These are phyloP conservation scores for Lagodon rhomboides DNA, from an alignment of 2,797 vertebrate genomes.

Conservation along the genomic window DNA sequence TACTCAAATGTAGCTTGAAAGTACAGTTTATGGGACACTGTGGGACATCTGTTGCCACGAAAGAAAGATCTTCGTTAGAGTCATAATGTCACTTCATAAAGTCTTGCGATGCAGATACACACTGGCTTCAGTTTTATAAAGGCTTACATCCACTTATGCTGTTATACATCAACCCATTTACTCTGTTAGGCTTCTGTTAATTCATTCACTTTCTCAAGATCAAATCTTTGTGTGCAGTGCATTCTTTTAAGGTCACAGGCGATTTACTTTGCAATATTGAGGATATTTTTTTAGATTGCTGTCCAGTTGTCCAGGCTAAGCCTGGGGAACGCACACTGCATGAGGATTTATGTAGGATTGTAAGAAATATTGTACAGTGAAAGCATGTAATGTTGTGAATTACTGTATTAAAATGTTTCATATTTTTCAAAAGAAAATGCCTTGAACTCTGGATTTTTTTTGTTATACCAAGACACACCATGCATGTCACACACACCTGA, in stretches of 20 bases:
- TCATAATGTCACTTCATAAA: slow-evolving; percentile 27
- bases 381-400: slow-evolving; percentile 79
- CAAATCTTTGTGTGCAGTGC: slow-evolving; percentile 31
- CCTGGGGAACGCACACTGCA: slow-evolving; percentile 65
- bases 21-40: slow-evolving; percentile 21
- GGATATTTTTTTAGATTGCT: slow-evolving; percentile 58
- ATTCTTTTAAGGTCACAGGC: slow-evolving; percentile 48
- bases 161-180: slow-evolving; percentile 12
- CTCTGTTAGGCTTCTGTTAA: slow-evolving; percentile 18
- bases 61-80: slow-evolving; percentile 14
- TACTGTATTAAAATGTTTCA: slow-evolving; percentile 77
- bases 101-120: slow-evolving; percentile 17
- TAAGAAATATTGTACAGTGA: slow-evolving; percentile 72
- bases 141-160: slow-evolving; percentile 20
- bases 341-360: slow-evolving; percentile 65
- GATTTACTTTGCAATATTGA: slow-evolving; percentile 54
- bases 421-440: slow-evolving; percentile 75
- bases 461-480: background rate
- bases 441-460: slow-evolving; percentile 12
- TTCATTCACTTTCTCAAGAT: slow-evolving; percentile 43
- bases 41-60: slow-evolving; percentile 29
- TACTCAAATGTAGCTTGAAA: slow-evolving; percentile 37
- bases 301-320: slow-evolving; percentile 39
- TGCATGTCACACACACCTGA: background rate
- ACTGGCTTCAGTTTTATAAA: slow-evolving; percentile 27